A percentile compares a stretch with the other conserved stretches of the same genome.
Evolutionary conservation across 1,140 invertebrate species (phyloP).

Genomic region (Drosophila subpulchrella): DNA sequence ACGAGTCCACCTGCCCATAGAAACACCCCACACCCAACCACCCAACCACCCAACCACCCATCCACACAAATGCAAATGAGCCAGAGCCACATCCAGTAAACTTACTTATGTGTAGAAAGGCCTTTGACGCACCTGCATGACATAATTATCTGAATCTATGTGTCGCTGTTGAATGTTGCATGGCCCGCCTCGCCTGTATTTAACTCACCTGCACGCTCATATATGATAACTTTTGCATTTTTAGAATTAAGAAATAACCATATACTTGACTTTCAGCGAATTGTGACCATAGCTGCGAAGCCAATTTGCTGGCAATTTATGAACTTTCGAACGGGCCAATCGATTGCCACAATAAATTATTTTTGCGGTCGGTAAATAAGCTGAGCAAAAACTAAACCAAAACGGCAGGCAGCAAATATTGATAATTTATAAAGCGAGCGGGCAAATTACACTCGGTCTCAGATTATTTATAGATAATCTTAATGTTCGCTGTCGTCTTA

Average conservation of each 20-base stretch:
- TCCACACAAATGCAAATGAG: slow-evolving; percentile 30
- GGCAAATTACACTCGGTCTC: slow-evolving; percentile 31
- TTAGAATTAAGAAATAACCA: slow-evolving; percentile 26
- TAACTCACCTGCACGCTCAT: slow-evolving; percentile 32
- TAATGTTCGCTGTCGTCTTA: slow-evolving; percentile 60
- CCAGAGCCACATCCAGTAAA: slow-evolving; percentile 12
- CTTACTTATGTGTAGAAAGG: neutral
- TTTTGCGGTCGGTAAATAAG: slow-evolving; percentile 10
- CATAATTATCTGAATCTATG: slow-evolving; percentile 12
- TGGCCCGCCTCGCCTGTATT: slow-evolving; percentile 27
- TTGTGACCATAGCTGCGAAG: slow-evolving; percentile 40
- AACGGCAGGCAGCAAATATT: slow-evolving; percentile 12
- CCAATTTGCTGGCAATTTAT: slow-evolving; percentile 20
- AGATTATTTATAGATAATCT: slow-evolving; percentile 70
- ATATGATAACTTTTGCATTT: slow-evolving; percentile 1
- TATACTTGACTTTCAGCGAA: slow-evolving; percentile 48
- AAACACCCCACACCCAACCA: neutral
- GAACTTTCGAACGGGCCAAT: slow-evolving; percentile 5
- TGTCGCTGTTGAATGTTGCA: slow-evolving; percentile 38
- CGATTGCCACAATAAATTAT: slow-evolving; percentile 14
- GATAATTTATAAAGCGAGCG: slow-evolving; percentile 49
- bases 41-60: neutral
- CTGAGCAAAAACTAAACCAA: slow-evolving; percentile 1
- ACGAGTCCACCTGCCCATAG: slow-evolving; percentile 28
- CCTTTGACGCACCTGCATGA: slow-evolving; percentile 26